A percentile compares a stretch with the other conserved stretches of the same genome.
These are phyloP conservation scores for Helarctos malayanus DNA, from an alignment of 2,797 vertebrate genomes.

Conservation along the genomic window DNA sequence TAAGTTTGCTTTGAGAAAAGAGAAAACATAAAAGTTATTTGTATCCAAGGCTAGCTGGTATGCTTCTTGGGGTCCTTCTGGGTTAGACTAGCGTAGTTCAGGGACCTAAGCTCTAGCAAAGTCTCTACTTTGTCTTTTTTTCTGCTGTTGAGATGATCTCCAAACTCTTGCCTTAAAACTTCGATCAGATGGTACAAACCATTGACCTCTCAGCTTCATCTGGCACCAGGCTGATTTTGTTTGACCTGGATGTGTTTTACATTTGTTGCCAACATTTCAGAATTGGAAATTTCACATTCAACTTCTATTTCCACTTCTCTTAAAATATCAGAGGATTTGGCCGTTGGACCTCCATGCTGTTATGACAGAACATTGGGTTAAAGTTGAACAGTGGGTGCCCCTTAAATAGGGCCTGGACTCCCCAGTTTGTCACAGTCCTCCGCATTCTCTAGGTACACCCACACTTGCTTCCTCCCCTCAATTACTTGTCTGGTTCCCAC, in stretches of 20 bases:
- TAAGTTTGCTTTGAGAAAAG: constrained; percentile 31
- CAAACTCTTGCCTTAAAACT: background rate
- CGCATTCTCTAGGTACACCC: background rate
- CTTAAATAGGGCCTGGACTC: background rate
- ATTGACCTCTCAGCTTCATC: background rate
- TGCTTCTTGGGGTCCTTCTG: background rate
- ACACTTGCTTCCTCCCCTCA: background rate
- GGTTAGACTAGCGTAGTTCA: background rate
- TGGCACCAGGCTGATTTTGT: background rate
- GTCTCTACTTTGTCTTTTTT: background rate
- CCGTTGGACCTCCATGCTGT: background rate
- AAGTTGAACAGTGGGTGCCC: background rate
- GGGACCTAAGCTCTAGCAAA: background rate
- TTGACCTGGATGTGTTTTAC: background rate
- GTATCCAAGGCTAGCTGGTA: background rate
- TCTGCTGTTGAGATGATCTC: background rate
- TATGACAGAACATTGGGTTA: background rate
- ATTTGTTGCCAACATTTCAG: background rate
- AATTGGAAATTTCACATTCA: background rate
- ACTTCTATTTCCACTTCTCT: background rate
- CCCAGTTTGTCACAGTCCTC: background rate
- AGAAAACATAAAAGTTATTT: constrained; percentile 25
- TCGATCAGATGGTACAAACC: background rate
- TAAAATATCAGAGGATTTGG: background rate
- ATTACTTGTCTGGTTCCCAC: background rate